phyloP scores from a whole-genome alignment of 2,113 vertebrate species.

The Sinocyclocheilus anophthalmus region DNA sequence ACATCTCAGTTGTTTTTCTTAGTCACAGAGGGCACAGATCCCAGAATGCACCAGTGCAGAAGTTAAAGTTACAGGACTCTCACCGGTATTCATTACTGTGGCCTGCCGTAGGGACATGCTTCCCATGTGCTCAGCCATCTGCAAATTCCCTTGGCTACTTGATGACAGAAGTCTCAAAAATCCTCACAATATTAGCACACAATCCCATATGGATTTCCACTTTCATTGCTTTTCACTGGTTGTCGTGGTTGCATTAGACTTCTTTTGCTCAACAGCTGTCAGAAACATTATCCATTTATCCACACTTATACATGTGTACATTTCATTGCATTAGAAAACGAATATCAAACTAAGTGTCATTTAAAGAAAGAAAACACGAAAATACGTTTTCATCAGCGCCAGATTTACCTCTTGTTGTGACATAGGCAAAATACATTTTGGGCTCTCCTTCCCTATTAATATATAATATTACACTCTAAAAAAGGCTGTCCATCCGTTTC shows the following conservation, averaged over 20 bases:
- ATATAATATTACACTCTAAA: too few relatives aligned
- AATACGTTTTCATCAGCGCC: background rate
- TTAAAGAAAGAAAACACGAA: background rate
- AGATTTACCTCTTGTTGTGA: too few relatives aligned
- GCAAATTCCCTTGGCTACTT: constrained; percentile 59
- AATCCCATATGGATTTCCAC: constrained; percentile 13
- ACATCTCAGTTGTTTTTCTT: background rate
- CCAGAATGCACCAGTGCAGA: constrained; percentile 36
- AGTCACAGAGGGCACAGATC: constrained; percentile 17
- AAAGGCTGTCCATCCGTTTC: too few relatives aligned
- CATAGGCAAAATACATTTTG: too few relatives aligned
- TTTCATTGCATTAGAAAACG: background rate
- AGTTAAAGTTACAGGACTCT: constrained; percentile 53
- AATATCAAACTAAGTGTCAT: background rate
- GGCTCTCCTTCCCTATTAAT: too few relatives aligned
- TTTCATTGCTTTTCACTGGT: constrained; percentile 12
- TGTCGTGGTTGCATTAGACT: background rate
- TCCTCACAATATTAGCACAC: background rate
- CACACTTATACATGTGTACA: background rate
- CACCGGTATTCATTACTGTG: constrained; percentile 69
- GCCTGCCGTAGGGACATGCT: constrained; percentile 64
- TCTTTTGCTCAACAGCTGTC: background rate
- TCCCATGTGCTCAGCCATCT: constrained; percentile 73
- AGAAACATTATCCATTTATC: background rate
- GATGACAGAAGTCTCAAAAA: constrained; percentile 63